Evolutionary conservation across 2,888 invertebrate genomes (phyloP), one percentile per base, ranked within the genome.

Genomic region (Zaprionus bogoriensis): DNA sequence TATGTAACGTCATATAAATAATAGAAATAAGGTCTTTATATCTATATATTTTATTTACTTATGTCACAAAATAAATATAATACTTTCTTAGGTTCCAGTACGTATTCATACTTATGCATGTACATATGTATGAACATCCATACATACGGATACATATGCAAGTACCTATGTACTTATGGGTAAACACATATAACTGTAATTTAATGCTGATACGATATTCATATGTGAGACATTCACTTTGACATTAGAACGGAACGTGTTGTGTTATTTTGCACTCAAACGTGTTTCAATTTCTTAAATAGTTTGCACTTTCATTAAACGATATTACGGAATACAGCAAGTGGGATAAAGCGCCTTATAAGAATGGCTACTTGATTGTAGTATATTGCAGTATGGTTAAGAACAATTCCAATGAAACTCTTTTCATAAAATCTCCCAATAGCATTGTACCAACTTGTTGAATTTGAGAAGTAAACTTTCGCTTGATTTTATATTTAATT

Each of bases 211-310:
- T 89, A 89, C 89, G 89, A 89, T 89, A 89, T 89, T 89, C 89
- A 89, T 88, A 69, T 61, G 61, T 68, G 51, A 46, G 66, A 75
- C 64, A 71, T 54, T 48, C 53, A 55, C 51, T 38, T 52, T 45
- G 60, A 51, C 54, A 57, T 63, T 72, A 68, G 12, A 44, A 51
- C 46, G 9, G 32, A 36, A 36, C 7, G 14, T 36, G 32, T 36
- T 42, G 36, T 59, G 54, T 60, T 64, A 74, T 69, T 66, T 59
- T 62, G 55, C 78, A 68, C 89, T 90, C 90, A 91, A 90, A 90
- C 90, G 82, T 90, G 91, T 90, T 91, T 91, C 90, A 91, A 89
- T 90, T 90, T 88, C 87, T 60, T 69, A 54, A 78, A 58, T 47
- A 58, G 60, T 58, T 63, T 60, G 63, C 62, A 74, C 63, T 63